Evolutionary conservation across 1,140 invertebrate species (phyloP).

Genomic region (Protaetia brevitarsis): DNA sequence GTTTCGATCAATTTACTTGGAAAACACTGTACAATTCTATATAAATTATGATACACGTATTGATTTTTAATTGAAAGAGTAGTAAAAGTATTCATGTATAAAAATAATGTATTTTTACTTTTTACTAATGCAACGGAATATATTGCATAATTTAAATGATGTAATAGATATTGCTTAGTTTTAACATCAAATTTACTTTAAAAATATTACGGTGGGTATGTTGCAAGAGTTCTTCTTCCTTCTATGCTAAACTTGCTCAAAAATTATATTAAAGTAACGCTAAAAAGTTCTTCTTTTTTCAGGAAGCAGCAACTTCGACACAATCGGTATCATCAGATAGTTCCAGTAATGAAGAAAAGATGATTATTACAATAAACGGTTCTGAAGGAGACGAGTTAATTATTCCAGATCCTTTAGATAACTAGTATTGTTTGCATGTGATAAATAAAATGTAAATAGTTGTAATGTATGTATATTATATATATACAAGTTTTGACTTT

Average conservation of each 20-base stretch:
- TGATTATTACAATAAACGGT: constrained; percentile 61
- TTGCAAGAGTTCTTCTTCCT: constrained; percentile 9
- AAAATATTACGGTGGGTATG: no score
- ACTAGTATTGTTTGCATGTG: constrained; percentile 27
- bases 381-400: constrained; percentile 47
- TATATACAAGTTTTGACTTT: background rate
- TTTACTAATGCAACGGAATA: no score
- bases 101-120: no score
- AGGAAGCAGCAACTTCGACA: constrained; percentile 61
- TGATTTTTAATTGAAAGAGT: no score
- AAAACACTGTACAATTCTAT: no score
- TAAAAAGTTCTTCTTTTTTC: constrained; percentile 29
- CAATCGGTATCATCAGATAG: constrained; percentile 60
- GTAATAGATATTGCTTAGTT: no score
- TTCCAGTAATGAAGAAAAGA: constrained; percentile 64
- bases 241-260: background rate
- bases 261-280: background rate
- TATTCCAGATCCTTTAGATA: constrained; percentile 46
- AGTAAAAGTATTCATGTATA: no score
- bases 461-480: constrained; percentile 1
- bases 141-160: no score
- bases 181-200: no score
- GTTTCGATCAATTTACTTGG: no score
- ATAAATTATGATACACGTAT: no score
- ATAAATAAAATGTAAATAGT: background rate